A percentile compares a stretch with the other conserved stretches of the same genome.
These are phyloP conservation scores for Aspidiotus destructor DNA, from an alignment of 2,888 invertebrate genomes.

Conservation along the genomic window DNA sequence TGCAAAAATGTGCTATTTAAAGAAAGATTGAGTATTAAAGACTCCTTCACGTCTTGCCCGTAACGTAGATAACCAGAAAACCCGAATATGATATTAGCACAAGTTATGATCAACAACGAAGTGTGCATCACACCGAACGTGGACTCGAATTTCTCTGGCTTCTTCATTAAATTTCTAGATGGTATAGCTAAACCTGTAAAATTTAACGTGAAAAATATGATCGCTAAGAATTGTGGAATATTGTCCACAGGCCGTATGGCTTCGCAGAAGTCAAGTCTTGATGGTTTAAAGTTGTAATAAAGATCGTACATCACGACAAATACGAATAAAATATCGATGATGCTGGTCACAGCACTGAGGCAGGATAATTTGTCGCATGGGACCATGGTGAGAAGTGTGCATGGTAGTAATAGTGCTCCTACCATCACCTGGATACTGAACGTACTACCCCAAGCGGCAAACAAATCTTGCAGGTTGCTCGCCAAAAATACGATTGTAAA, in stretches of 20 bases:
- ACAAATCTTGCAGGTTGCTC: conserved; percentile 12
- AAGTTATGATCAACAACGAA: conserved; percentile 8
- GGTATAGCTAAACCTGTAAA: conserved; percentile 24
- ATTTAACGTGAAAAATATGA: conserved; percentile 25
- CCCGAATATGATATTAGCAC: conserved; percentile 15
- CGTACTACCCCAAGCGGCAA: not conserved
- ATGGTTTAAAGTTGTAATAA: not conserved
- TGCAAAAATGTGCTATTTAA: not conserved
- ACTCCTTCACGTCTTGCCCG: conserved; percentile 13
- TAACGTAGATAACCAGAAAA: conserved; percentile 15
- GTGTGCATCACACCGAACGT: conserved; percentile 12
- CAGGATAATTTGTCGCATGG: conserved; percentile 7
- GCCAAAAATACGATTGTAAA: conserved; percentile 17
- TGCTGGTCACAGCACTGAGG: conserved; percentile 11
- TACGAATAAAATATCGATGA: conserved; percentile 20
- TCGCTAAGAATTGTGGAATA: conserved; percentile 17
- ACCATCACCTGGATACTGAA: conserved; percentile 8
- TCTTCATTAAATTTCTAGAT: conserved; percentile 22
- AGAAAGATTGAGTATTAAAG: conserved; percentile 18
- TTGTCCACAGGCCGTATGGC: not conserved
- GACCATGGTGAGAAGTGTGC: conserved; percentile 11
- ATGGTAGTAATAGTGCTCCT: not conserved
- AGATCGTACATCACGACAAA: not conserved
- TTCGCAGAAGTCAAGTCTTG: not conserved
- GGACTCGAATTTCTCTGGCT: conserved; percentile 21